Base-by-base conservation (phyloP, 1,140 invertebrate species). In the Teleopsis dalmanni region DNA sequence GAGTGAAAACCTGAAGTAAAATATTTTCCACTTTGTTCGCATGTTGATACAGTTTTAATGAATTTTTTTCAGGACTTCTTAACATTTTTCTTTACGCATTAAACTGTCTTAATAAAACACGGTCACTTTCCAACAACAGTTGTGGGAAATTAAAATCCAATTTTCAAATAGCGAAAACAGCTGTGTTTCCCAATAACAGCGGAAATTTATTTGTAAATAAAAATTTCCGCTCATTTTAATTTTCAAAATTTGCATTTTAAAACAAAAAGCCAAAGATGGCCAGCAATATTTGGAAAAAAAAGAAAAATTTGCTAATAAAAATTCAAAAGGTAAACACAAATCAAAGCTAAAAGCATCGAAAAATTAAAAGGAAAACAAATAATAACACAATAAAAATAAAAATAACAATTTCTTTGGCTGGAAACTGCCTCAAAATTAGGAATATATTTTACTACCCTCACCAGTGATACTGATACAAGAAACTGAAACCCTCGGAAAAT, bases 261-360 rank as follows among this genome's bases (percentile, higher is more conserved):
- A 11, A 10, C 2, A 31, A 43, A 29, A 4, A 19, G 16, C 41
- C 23, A 19, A 10, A 43, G 16, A 18, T 13, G n/a, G n/a, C n/a
- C n/a, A 19, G n/a, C 1, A 11, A 27, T 5, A 29, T 19, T 19
- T 19, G 3, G 14, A 34, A 46, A 43, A 26, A 1, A 14, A 43
- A 43, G 13, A 35, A 46, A 48, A 34, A 43, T 50, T 50, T 50
- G 48, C 31, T 50, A 61, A 50, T 58, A 53, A 53, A 58, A 61
- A 58, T 61, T 61, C 51, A 52, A 57, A 62, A 62, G 59, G 55
- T 55, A 63, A 60, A 58, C 53, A 62, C 44, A 63, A 63, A 63
- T 63, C 61, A 63, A 63, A 62, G 35, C 51, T 51, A 7, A n/a
- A 31, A n/a, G 9, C 27, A 13, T 7, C 7, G 19, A 42, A 27